phyloP scores from a whole-genome alignment of 2,888 invertebrate genomes.

The Falcaria lacertinaria region DNA sequence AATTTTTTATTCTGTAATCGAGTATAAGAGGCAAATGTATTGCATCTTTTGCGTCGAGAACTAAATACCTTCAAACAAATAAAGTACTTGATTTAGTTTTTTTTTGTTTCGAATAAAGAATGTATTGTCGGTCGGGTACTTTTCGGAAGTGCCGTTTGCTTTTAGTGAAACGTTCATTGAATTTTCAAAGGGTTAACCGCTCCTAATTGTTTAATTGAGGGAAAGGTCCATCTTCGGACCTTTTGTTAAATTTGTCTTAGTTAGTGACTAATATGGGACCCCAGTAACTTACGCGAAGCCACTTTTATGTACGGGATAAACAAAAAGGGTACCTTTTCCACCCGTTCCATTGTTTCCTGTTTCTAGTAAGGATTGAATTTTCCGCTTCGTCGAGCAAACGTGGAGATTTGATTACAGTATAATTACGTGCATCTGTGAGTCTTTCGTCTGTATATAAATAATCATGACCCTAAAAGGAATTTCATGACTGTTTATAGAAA shows the following conservation, averaged over 20 bases:
- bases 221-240: slow-evolving; percentile 43
- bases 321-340: slow-evolving; percentile 1
- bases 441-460: neutral
- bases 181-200: slow-evolving; percentile 44
- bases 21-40: no score
- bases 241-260: slow-evolving; percentile 45
- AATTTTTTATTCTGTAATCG: no score
- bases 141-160: slow-evolving; percentile 18
- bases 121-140: neutral
- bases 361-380: slow-evolving; percentile 1
- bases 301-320: neutral
- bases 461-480: no score
- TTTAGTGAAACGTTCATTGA: slow-evolving; percentile 39
- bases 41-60: no score
- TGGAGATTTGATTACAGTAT: neutral
- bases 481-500: no score
- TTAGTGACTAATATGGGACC: slow-evolving; percentile 34
- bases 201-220: slow-evolving; percentile 49
- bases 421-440: neutral
- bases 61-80: no score
- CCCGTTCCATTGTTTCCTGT: slow-evolving; percentile 2
- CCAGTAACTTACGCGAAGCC: slow-evolving; percentile 5
- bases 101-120: no score
- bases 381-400: neutral
- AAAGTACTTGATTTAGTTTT: no score